A percentile compares a stretch with the other conserved stretches of the same genome.
Evolutionary conservation across 2,113 vertebrate genomes (phyloP).

Genomic region (Suricata suricatta): DNA sequence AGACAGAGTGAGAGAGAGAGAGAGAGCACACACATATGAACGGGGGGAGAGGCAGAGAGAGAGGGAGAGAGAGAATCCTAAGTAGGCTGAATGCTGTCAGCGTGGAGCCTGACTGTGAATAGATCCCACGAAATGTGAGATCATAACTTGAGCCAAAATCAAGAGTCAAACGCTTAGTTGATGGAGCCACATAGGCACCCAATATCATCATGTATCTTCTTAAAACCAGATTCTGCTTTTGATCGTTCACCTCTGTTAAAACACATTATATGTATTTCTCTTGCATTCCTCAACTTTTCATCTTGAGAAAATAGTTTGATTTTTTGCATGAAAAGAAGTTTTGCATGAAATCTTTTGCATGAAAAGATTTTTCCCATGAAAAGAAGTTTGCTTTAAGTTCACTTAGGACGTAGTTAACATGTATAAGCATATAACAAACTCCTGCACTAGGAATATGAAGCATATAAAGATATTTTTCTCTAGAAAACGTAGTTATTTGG

Average conservation of each 20-base stretch:
- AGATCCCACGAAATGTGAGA: too few relatives aligned
- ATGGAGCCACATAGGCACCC: too few relatives aligned
- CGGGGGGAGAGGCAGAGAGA: too few relatives aligned
- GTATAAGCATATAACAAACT: not conserved
- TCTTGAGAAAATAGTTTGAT: not conserved
- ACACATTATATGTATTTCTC: not conserved
- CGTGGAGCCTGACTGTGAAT: too few relatives aligned
- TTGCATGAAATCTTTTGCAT: too few relatives aligned
- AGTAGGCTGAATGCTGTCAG: too few relatives aligned
- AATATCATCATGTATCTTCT: too few relatives aligned
- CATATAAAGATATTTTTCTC: not conserved
- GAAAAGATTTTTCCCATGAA: constrained; percentile 20
- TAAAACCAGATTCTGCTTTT: not conserved
- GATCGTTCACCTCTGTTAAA: constrained; percentile 14
- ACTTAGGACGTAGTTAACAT: not conserved
- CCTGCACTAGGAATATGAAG: not conserved
- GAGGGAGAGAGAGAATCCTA: too few relatives aligned
- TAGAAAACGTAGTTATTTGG: not conserved
- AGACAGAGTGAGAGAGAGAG: too few relatives aligned
- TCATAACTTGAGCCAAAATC: too few relatives aligned
- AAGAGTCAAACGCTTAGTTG: too few relatives aligned
- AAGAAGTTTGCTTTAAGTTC: not conserved
- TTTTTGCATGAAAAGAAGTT: not conserved
- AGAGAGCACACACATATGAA: too few relatives aligned
- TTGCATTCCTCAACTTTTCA: constrained; percentile 1